These are phyloP conservation scores for Microchirus variegatus DNA, from an alignment of 2,797 vertebrate genomes.

Conservation along the genomic window DNA sequence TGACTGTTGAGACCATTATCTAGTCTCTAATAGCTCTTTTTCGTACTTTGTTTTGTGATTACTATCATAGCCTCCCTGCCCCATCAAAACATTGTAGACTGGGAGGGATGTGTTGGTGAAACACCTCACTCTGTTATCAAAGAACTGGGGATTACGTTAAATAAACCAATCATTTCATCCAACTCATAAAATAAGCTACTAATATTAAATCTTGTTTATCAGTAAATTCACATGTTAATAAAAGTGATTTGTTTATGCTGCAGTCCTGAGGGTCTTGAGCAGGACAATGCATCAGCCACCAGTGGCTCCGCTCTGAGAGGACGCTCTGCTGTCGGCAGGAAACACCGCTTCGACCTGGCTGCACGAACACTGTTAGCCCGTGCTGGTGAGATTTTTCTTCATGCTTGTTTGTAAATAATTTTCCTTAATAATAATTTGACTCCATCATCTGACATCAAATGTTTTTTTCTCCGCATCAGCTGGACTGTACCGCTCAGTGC, in stretches of 20 bases:
- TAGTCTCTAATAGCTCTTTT: no score
- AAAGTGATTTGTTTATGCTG: conserved; percentile 2
- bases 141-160: no score
- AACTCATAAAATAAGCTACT: neutral
- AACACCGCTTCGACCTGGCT: conserved; percentile 95
- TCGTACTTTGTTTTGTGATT: no score
- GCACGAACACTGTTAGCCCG: conserved; percentile 93
- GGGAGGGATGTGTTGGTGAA: no score
- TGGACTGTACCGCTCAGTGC: conserved; percentile 96
- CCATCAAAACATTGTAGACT: no score
- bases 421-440: accelerated
- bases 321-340: conserved; percentile 87
- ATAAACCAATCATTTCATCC: neutral
- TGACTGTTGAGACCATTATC: neutral
- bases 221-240: neutral
- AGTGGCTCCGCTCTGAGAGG: conserved; percentile 85
- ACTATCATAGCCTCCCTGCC: no score
- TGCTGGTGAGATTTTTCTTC: conserved; percentile 84
- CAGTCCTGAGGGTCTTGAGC: conserved; percentile 91
- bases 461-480: conserved; percentile 71
- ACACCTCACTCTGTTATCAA: no score
- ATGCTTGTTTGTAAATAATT: neutral
- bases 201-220: neutral
- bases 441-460: neutral
- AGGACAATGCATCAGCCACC: conserved; percentile 88